These are phyloP conservation scores for Polia nebulosa DNA, from an alignment of 2,888 invertebrate species.

Conservation along the genomic window DNA sequence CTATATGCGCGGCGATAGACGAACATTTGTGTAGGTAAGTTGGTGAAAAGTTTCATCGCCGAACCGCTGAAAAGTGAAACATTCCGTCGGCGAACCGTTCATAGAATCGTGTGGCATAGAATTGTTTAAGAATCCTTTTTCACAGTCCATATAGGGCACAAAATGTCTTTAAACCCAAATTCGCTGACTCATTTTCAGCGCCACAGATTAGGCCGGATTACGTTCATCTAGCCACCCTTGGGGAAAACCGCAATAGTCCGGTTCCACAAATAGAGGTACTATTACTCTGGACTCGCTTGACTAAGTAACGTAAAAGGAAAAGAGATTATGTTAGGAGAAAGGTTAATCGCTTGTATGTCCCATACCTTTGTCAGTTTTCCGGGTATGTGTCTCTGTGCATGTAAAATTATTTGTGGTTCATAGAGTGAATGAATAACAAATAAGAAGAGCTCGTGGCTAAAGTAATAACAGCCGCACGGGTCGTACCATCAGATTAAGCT, in stretches of 20 bases:
- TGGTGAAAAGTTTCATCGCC: no score
- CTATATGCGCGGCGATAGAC: no score
- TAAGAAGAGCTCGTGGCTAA: no score
- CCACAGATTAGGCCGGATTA: conserved; percentile 16
- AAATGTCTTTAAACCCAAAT: not conserved
- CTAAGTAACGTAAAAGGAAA: not conserved
- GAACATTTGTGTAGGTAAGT: no score
- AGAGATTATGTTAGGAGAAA: not conserved
- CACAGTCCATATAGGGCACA: not conserved
- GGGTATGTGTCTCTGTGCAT: not conserved
- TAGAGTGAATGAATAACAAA: no score
- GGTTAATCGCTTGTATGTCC: conserved; percentile 1
- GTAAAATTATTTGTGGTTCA: no score
- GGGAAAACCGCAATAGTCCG: conserved; percentile 1
- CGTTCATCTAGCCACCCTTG: not conserved
- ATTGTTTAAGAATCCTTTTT: not conserved
- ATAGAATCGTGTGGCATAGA: no score
- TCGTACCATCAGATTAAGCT: no score
- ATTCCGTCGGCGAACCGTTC: no score
- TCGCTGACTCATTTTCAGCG: not conserved
- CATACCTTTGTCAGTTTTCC: not conserved
- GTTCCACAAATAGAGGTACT: not conserved
- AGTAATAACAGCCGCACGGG: no score
- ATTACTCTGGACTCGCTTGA: not conserved
- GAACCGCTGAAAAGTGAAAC: no score